Percentiles rank a stretch among this genome's conserved stretches.
These are phyloP conservation scores for Philotrypesis tridentata DNA, from an alignment of 1,140 invertebrate genomes.

Conservation along the genomic window DNA sequence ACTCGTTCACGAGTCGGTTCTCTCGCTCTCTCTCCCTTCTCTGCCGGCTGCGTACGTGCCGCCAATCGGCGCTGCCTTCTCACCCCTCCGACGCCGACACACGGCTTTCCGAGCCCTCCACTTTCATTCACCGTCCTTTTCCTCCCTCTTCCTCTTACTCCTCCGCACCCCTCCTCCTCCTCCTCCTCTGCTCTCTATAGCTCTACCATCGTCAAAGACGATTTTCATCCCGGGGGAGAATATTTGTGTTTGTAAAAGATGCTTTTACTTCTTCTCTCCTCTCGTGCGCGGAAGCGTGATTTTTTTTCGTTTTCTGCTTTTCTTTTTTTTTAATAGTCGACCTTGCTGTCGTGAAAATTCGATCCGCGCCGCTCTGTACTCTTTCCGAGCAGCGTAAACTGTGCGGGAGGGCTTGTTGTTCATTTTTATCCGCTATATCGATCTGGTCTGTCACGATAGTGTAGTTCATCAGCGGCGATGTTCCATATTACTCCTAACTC, in stretches of 20 bases:
- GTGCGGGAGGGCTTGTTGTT: too few relatives aligned
- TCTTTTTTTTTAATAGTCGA: too few relatives aligned
- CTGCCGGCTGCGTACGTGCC: slow-evolving; percentile 11
- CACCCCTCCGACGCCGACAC: neutral
- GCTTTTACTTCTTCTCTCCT: neutral
- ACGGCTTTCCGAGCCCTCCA: neutral
- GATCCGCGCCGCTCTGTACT: too few relatives aligned
- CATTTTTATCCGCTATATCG: too few relatives aligned
- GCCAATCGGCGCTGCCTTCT: slow-evolving; percentile 2
- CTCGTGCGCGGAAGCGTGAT: too few relatives aligned
- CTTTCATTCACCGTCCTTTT: slow-evolving; percentile 33
- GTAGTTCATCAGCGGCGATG: too few relatives aligned
- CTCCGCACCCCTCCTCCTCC: neutral
- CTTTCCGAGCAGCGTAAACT: too few relatives aligned
- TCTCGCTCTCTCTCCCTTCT: slow-evolving; percentile 9
- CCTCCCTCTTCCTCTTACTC: slow-evolving; percentile 3
- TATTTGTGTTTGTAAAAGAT: neutral
- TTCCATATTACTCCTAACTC: too few relatives aligned
- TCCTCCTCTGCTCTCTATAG: neutral
- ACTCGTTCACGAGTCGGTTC: slow-evolving; percentile 13
- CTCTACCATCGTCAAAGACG: too few relatives aligned
- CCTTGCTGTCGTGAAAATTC: too few relatives aligned
- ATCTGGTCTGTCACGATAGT: too few relatives aligned
- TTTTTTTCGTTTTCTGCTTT: neutral
- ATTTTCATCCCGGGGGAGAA: neutral